phyloP scores from a whole-genome alignment of 2,888 invertebrate genomes.

The Dendrolimus houi region DNA sequence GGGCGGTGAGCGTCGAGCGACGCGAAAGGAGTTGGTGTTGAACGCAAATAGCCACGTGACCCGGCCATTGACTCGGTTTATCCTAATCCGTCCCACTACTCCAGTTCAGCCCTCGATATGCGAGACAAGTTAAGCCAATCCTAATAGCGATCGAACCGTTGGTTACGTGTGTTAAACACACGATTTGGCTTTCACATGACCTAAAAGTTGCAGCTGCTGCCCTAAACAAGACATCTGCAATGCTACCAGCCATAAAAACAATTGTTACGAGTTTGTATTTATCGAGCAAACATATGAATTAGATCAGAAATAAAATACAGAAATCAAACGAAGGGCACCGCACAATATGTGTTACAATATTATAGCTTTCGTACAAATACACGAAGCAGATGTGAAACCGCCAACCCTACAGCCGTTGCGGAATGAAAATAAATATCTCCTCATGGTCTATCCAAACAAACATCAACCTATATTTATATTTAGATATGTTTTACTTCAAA shows the following conservation, averaged over 20 bases:
- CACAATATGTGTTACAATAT: constrained; percentile 23
- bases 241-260: neutral
- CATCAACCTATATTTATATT: constrained; percentile 51
- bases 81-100: constrained; percentile 76
- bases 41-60: constrained; percentile 71
- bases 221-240: constrained; percentile 24
- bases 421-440: constrained; percentile 61
- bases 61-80: constrained; percentile 75
- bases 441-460: constrained; percentile 47
- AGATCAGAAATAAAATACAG: constrained; percentile 6
- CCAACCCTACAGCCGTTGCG: constrained; percentile 32
- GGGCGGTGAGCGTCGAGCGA: constrained; percentile 32
- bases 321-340: constrained; percentile 13
- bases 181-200: constrained; percentile 45
- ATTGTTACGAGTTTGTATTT: neutral
- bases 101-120: constrained; percentile 54
- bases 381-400: constrained; percentile 31
- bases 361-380: constrained; percentile 19
- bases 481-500: constrained; percentile 36
- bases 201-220: constrained; percentile 35
- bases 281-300: constrained; percentile 1
- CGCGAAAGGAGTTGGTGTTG: constrained; percentile 34
- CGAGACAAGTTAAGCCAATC: constrained; percentile 28
- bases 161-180: constrained; percentile 20
- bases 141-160: constrained; percentile 16